phyloP scores from a whole-genome alignment of 1,140 invertebrate genomes.

The Varroa destructor region DNA sequence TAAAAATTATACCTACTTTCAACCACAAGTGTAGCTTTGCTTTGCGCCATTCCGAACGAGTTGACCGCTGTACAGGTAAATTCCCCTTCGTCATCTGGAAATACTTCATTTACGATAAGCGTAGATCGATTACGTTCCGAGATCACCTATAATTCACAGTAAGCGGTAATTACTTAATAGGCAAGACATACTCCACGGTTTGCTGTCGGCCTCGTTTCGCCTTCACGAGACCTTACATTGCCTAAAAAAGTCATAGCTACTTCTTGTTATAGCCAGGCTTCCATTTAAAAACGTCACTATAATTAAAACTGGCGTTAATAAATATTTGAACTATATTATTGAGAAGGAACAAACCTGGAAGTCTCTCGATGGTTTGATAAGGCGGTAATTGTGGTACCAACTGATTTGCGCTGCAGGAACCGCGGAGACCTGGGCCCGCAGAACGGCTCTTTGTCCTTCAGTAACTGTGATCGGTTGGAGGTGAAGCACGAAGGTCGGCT shows the following conservation, averaged over 20 bases:
- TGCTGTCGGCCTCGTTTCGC: constrained; percentile 37
- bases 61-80: constrained; percentile 80
- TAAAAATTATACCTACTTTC: constrained; percentile 45
- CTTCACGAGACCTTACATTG: constrained; percentile 33
- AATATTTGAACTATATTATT: background rate
- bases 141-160: constrained; percentile 53
- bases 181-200: background rate
- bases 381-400: constrained; percentile 58
- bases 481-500: constrained; percentile 57
- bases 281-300: too few relatives aligned
- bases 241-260: too few relatives aligned
- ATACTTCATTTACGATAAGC: constrained; percentile 60
- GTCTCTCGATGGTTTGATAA: constrained; percentile 53
- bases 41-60: constrained; percentile 65
- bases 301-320: background rate
- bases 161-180: constrained; percentile 38
- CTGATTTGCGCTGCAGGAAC: constrained; percentile 66
- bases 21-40: constrained; percentile 59
- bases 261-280: too few relatives aligned
- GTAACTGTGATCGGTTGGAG: constrained; percentile 56
- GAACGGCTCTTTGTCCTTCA: constrained; percentile 58
- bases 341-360: constrained; percentile 45
- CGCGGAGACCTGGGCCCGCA: constrained; percentile 61
- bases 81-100: constrained; percentile 55
- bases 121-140: constrained; percentile 63